Percentiles rank a stretch among this genome's conserved stretches.
phyloP scores from a whole-genome alignment of 2,797 vertebrate species.

The Falco berigora region DNA sequence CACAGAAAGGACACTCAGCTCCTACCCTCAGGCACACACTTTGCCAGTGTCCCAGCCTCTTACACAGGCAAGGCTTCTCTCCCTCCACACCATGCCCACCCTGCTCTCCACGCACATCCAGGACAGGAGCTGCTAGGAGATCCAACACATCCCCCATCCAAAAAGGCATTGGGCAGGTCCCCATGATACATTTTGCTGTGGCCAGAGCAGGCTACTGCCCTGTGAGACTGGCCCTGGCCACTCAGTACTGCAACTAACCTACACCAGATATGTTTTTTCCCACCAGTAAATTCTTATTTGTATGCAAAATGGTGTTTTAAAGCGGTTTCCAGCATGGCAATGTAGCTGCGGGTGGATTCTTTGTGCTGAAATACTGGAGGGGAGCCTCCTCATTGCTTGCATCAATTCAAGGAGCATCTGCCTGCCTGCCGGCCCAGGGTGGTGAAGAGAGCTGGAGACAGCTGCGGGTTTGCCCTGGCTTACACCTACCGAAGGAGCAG shows the following conservation, averaged over 20 bases:
- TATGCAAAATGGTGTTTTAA: neutral
- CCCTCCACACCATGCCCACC: neutral
- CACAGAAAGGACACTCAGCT: neutral
- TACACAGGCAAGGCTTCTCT: neutral
- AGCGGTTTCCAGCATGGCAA: neutral
- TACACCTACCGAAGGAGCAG: neutral
- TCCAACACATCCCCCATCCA: neutral
- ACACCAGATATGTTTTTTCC: neutral
- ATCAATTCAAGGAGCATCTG: neutral
- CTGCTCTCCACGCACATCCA: neutral
- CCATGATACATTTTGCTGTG: rapidly evolving
- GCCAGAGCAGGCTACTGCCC: neutral
- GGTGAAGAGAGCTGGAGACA: neutral
- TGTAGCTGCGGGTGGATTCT: neutral
- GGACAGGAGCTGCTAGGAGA: rapidly evolving
- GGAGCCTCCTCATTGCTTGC: neutral
- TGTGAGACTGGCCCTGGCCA: neutral
- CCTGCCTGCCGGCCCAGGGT: neutral
- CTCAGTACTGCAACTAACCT: neutral
- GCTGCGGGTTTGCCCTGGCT: neutral
- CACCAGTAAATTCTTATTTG: neutral
- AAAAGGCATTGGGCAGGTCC: neutral
- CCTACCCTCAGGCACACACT: neutral
- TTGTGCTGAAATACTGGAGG: neutral
- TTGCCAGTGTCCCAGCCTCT: neutral